A percentile compares a stretch with the other conserved stretches of the same genome.
These are phyloP conservation scores for Taxidea taxus DNA, from an alignment of 2,113 vertebrate species.

Conservation along the genomic window DNA sequence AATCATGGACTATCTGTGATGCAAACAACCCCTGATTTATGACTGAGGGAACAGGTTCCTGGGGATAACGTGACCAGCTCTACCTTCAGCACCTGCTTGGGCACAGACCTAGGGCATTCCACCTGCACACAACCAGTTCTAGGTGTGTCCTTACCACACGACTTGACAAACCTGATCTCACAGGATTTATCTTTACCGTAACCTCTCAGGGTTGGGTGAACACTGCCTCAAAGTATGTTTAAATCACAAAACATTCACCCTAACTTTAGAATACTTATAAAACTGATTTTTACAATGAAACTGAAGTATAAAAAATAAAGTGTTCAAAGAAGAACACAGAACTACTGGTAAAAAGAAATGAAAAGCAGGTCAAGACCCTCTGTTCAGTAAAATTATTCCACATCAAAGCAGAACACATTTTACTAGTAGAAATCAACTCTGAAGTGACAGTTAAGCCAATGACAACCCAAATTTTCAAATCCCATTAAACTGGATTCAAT, in stretches of 20 bases:
- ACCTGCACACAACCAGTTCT: background rate
- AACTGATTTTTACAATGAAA: conserved; percentile 11
- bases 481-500: background rate
- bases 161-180: background rate
- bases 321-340: background rate
- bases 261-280: background rate
- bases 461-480: conserved; percentile 29
- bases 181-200: background rate
- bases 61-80: background rate
- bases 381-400: background rate
- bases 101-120: background rate
- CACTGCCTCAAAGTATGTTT: background rate
- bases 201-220: background rate
- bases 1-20: background rate
- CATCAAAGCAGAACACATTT: background rate
- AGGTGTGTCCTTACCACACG: background rate
- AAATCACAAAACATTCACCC: background rate
- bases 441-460: background rate
- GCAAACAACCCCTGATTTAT: background rate
- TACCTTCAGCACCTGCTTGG: background rate
- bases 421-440: background rate
- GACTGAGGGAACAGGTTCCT: background rate
- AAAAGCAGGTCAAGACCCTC: background rate
- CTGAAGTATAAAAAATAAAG: background rate
- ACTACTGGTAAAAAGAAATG: background rate